Base-by-base conservation (phyloP, 2,797 vertebrate genomes). In the Rhinophrynus dorsalis region DNA sequence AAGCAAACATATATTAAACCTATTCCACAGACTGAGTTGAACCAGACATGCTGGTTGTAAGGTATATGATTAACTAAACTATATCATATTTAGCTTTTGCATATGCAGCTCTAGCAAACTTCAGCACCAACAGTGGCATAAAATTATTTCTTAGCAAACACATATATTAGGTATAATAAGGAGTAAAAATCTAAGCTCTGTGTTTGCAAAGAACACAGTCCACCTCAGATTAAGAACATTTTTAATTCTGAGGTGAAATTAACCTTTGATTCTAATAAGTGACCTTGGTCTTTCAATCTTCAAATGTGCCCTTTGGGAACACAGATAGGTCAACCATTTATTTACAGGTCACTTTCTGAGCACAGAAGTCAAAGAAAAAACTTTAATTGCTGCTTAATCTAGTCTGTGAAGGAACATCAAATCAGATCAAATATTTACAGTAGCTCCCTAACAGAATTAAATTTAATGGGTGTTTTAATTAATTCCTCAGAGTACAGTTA, bases 281-380 rank as follows among this genome's bases (percentile, higher is more conserved):
- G 70, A 73, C 70, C 70, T 67, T 67, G 37, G 44, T 37, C 55
- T 73, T 73, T 73, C 47, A 66, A 67, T 66, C 65, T 73, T 66
- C 62, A 60, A 56, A 58, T 54, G 18, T 12, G 26, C 33, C 68
- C 55, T 40, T 45, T 58, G 70, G 55, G 70, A 67, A 52, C 11
- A 44, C 37, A 37, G 35, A 37, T 44, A 73, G 62, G 62, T 59
- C 62, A 67, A 56, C 45, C 35, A 58, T 64, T 66, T 72, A 72
- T 67, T 65, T 73, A 73, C 62, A 73, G 70, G 70, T 60, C 70
- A 60, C 18, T 52, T 51, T 66, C 45, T 35, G 57, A 67, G 54
- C 54, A 67, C 62, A 73, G 58, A 66, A 52, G 62, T 73, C 55
- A 66, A 10, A 15, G 2, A 20, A 67, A 72, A 60, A 27, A 42